Base-by-base conservation (phyloP, 2,888 invertebrate species). In the Cosmopolites sordidus region DNA sequence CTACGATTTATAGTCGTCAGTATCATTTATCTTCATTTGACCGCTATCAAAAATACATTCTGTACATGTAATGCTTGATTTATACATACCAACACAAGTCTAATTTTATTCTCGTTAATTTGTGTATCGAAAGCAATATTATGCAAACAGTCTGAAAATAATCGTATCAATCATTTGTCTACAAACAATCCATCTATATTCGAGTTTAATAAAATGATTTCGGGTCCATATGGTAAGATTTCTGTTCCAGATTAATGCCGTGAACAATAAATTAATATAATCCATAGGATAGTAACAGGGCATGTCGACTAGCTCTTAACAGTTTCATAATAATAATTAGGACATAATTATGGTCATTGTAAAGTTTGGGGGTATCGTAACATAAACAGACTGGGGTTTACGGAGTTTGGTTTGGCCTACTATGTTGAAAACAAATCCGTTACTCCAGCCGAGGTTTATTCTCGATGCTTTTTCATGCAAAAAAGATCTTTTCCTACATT, bases 281-380 rank as follows among this genome's bases (percentile, higher is more conserved):
- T 58, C 56, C 56, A 60, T 61, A 48, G 60, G 59, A 58, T 56
- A 61, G 55, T 57, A 60, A 62, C 60, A 58, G 45, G n/a, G 60
- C 62, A 59, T 63, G 62, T 64, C 64, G 64, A 63, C 64, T 62
- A 62, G 62, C 60, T 60, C 60, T 60, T 59, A 64, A 60, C 62
- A 61, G 62, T 63, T 61, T 60, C 61, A 62, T 64, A 65, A 66
- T 60, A 62, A 62, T 65, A 63, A 67, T 67, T 66, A 62, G 58
- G 58, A 51, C 52, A 58, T 64, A 65, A 67, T 67, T 67, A 65
- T 58, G 58, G 62, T 58, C 60, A 59, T 66, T 62, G 61, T 57
- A 54, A 58, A 43, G 43, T 43, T 55, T 55, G 51, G 56, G 22
- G 62, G 61, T 53, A 43, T 50, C 50, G 56, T 60, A 54, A 56